Conservation (phyloP, 2,797 vertebrate species). For the Siniperca undulata region DNA sequence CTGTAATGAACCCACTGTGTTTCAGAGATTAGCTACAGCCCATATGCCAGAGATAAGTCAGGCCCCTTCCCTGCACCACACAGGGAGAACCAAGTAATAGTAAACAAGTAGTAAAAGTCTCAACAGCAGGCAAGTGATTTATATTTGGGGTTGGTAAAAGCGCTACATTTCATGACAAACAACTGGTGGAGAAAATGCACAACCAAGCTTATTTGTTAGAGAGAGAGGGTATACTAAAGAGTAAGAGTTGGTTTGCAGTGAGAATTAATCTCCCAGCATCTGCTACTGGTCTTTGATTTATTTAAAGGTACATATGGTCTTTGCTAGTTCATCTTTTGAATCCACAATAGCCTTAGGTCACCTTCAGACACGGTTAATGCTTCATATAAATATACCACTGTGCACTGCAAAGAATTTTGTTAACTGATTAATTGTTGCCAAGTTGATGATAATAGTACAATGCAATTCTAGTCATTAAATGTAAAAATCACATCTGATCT, state of each 20-base stretch:
- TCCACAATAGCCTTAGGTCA: slow-evolving; percentile 22
- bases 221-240: not conserved
- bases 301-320: slow-evolving; percentile 12
- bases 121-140: slow-evolving; percentile 50
- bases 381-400: not conserved
- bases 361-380: slow-evolving; percentile 1
- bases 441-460: slow-evolving; percentile 2
- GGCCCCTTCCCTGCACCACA: slow-evolving; percentile 30
- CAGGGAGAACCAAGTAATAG: slow-evolving; percentile 29
- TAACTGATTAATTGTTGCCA: not conserved
- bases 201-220: slow-evolving; percentile 46
- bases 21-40: slow-evolving; percentile 69
- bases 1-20: slow-evolving; percentile 67
- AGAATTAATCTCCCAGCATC: slow-evolving; percentile 49
- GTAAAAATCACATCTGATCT: not conserved
- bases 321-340: slow-evolving; percentile 21
- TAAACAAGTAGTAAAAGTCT: slow-evolving; percentile 38
- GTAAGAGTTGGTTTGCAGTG: slow-evolving; percentile 11
- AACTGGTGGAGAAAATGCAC: slow-evolving; percentile 48
- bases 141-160: slow-evolving; percentile 52
- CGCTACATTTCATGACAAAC: slow-evolving; percentile 47
- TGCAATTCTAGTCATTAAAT: not conserved
- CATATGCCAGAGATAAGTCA: slow-evolving; percentile 62
- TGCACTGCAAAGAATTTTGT: not conserved
- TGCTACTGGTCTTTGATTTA: slow-evolving; percentile 47